phyloP scores from a whole-genome alignment of 2,797 vertebrate species.

The Rousettus madagascariensis region DNA sequence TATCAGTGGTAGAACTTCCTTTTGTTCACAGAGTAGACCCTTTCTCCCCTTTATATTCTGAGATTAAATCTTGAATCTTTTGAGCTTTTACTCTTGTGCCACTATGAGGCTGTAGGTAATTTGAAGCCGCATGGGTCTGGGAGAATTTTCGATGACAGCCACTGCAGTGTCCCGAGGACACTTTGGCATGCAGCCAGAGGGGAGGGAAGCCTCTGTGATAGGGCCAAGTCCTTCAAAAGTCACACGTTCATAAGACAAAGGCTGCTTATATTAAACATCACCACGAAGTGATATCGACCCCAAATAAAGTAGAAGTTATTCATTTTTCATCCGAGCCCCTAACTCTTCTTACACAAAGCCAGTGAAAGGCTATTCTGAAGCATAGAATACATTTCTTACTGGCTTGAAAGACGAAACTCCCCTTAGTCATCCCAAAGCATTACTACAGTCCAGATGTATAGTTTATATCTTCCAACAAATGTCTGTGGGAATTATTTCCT shows the following conservation, averaged over 20 bases:
- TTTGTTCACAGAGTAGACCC: background rate
- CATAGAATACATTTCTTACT: background rate
- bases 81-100: background rate
- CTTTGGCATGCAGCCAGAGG: background rate
- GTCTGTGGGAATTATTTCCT: conserved; percentile 51
- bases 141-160: background rate
- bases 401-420: conserved; percentile 50
- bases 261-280: background rate
- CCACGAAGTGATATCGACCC: background rate
- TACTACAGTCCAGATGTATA: conserved; percentile 42
- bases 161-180: background rate
- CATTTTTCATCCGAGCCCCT: background rate
- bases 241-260: background rate
- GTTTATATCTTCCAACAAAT: conserved; percentile 51
- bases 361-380: background rate
- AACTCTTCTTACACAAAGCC: background rate
- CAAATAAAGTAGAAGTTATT: conserved; percentile 14
- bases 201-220: background rate
- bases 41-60: background rate
- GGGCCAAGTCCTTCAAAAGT: background rate
- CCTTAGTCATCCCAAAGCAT: background rate
- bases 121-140: background rate
- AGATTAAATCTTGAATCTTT: background rate
- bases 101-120: background rate
- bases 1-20: background rate